Evolutionary conservation across 2,888 invertebrate species (phyloP).

Genomic region (Drosophila suboccidentalis): DNA sequence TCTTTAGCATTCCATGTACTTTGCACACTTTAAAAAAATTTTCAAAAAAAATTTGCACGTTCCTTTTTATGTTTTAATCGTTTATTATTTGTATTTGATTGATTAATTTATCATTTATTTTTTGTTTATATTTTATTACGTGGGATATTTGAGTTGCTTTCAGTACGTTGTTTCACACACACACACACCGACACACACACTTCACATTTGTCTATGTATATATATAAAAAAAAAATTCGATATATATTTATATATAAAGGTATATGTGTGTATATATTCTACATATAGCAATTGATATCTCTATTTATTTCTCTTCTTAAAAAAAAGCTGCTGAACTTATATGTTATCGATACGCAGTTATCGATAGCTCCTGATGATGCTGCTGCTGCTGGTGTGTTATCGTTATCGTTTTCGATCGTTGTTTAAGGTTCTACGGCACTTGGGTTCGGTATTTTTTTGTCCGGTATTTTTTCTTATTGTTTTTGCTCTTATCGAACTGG

Average conservation of each 20-base stretch:
- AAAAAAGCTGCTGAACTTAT: conserved; percentile 31
- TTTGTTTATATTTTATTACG: conserved; percentile 31
- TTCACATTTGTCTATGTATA: conserved; percentile 21
- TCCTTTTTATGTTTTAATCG: conserved; percentile 15
- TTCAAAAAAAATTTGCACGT: conserved; percentile 48
- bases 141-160: conserved; percentile 43
- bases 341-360: conserved; percentile 24
- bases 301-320: conserved; percentile 1
- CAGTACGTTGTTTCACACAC: conserved; percentile 34
- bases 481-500: conserved; percentile 2
- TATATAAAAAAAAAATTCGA: conserved; percentile 18
- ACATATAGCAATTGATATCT: conserved; percentile 1
- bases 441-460: conserved; percentile 29
- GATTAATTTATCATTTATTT: background rate
- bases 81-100: conserved; percentile 9
- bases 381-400: conserved; percentile 8
- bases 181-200: conserved; percentile 18
- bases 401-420: conserved; percentile 35
- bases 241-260: conserved; percentile 7
- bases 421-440: conserved; percentile 48
- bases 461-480: conserved; percentile 2
- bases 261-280: background rate
- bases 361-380: conserved; percentile 15
- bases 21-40: conserved; percentile 43
- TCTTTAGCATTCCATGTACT: conserved; percentile 20